Evolutionary conservation across 2,113 vertebrate genomes (phyloP), one percentile per base, ranked within the genome.

Genomic region (Ploceus nigricollis): DNA sequence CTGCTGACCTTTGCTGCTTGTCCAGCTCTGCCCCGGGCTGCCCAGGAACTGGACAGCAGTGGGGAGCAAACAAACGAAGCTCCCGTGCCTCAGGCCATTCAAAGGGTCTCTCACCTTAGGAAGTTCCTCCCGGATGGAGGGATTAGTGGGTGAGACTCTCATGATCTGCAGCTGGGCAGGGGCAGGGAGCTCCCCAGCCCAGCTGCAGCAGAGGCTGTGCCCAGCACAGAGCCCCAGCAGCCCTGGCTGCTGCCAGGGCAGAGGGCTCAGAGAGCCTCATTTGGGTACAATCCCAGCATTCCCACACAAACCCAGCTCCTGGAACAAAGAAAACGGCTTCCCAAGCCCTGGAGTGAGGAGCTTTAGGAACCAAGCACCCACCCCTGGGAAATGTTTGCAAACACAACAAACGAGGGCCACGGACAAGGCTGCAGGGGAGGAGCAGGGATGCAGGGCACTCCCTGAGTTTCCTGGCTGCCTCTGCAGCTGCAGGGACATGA

Each of bases 21-120:
- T 11, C 20, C 44, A 28, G 35, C 4, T 5, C 33, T 8, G 0
- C 21, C 22, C 2, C 30, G 40, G 3, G 37, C 25, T n/a, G n/a
- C 45, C 14, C 16, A 0, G 7, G 24, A 27, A 4, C 7, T 3
- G 2, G 13, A 0, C 28, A 2, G 14, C 13, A 0, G 23, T 0
- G 5, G 2, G 28, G 5, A 50, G 17, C 48, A 50, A 37, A 21
- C 8, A 0, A 1, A 5, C 11, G 1, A 0, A 9, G 13, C 6
- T 2, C 4, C 2, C 1, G 3, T 5, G 2, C 70, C 63, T 11
- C 13, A 1, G 28, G 28, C 33, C 18, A 0, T 45, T 63, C 23
- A 10, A 53, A 42, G 44, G 23, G 33, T 15, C 30, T 68, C 40
- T 15, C 8, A 8, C 14, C 40, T 70, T 13, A 33, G 27, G 4